phyloP scores from a whole-genome alignment of 2,888 invertebrate genomes.

The Drosophila percnosoma region DNA sequence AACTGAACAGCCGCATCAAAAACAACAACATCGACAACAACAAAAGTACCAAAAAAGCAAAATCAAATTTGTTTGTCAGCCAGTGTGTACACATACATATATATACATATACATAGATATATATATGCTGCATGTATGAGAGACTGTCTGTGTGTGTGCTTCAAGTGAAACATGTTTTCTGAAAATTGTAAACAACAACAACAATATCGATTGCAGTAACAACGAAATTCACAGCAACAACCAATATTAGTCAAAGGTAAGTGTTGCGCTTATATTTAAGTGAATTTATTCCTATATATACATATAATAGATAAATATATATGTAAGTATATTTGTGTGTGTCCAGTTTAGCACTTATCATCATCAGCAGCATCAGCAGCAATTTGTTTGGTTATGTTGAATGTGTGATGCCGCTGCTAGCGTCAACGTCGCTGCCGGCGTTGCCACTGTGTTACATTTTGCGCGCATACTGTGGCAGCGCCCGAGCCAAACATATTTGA shows the following conservation, averaged over 20 bases:
- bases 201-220: constrained; percentile 23
- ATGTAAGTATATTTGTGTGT: background rate
- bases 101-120: constrained; percentile 10
- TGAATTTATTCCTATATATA: background rate
- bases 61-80: constrained; percentile 42
- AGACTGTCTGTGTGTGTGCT: constrained; percentile 38
- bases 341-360: constrained; percentile 33
- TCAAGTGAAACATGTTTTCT: constrained; percentile 75
- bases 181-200: constrained; percentile 29
- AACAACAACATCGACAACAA: constrained; percentile 41
- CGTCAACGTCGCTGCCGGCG: constrained; percentile 61
- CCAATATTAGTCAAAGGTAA: constrained; percentile 49
- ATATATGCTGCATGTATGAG: constrained; percentile 25
- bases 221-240: constrained; percentile 45
- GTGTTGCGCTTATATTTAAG: constrained; percentile 28
- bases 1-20: constrained; percentile 30
- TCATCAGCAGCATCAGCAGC: constrained; percentile 32
- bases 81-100: constrained; percentile 22
- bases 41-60: constrained; percentile 37
- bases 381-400: constrained; percentile 74
- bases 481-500: constrained; percentile 54
- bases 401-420: constrained; percentile 51
- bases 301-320: constrained; percentile 1
- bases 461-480: constrained; percentile 56
- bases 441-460: constrained; percentile 63